Evolutionary conservation across 2,888 invertebrate genomes (phyloP), one percentile per base, ranked within the genome.

Genomic region (Lissonota sp.): DNA sequence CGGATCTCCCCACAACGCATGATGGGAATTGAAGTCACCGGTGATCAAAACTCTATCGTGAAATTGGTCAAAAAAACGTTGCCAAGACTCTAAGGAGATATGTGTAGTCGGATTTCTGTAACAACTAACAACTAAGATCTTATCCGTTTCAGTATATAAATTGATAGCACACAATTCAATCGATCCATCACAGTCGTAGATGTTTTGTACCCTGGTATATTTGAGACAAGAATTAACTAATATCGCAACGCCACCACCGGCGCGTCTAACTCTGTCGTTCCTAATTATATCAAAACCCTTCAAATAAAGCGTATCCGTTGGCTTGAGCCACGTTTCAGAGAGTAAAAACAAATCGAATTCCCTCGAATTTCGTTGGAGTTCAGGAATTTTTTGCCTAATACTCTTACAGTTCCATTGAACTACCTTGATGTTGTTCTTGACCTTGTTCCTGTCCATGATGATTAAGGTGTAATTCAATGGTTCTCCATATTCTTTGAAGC

Each of bases 211-310:
- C 26, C n/a, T 64, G 12, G 12, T 40, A 39, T 73, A 73, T 49
- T 51, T 73, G 3, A 73, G 26, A 10, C 8, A 1, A 44, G 10
- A 60, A n/a, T 16, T 37, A 37, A 71, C 42, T 44, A 71, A 14
- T 4, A 64, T 73, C n/a, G 73, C 55, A 16, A 64, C 64, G 12
- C 73, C 73, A 6, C 73, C 64, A 26, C 64, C 73, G 14, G 46
- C 14, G 12, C 49, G 46, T 8, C 16, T 12, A 10, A n/a, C n/a
- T 51, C 64, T 66, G 39, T 73, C 64, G 16, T 51, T 26, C 37
- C 73, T 64, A 8, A 71, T 42, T 40, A 44, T 40, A 55, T 71
- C 58, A 8, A 71, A 71, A n/a, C 49, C 71, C 7, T 39, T 71
- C 6, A 46, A 10, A 39, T 60, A 44, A 42, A 71, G n/a, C 6